These are phyloP conservation scores for Octodonta nipae DNA, from an alignment of 2,888 invertebrate species.

Conservation along the genomic window DNA sequence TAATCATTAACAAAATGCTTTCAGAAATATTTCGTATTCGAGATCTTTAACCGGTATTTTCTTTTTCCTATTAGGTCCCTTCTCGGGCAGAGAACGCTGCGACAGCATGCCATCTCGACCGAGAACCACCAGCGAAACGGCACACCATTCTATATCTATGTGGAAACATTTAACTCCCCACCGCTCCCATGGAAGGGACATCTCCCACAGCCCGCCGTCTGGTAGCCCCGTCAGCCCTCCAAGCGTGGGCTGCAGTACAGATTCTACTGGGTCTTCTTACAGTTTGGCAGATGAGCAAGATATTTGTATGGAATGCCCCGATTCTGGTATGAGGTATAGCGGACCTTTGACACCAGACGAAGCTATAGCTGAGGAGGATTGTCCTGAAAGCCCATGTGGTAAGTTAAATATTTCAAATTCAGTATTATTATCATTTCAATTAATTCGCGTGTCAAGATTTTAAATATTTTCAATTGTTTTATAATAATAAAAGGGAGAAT, in stretches of 20 bases:
- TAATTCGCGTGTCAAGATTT: too few species aligned
- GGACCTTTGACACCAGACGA: conserved; percentile 49
- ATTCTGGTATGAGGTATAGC: conserved; percentile 31
- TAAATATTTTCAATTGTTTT: too few species aligned
- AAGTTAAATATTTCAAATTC: conserved; percentile 6
- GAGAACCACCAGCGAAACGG: conserved; percentile 50
- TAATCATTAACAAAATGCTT: conserved; percentile 3
- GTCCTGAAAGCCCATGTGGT: conserved; percentile 30
- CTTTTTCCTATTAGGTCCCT: conserved; percentile 24
- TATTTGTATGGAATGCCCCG: conserved; percentile 19
- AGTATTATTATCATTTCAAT: background rate
- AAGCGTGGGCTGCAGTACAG: conserved; percentile 44
- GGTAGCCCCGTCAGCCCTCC: conserved; percentile 49
- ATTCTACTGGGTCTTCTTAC: conserved; percentile 54
- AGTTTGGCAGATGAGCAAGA: conserved; percentile 54
- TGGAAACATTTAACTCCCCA: conserved; percentile 21
- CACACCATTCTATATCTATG: conserved; percentile 28
- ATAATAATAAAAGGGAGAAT: too few species aligned
- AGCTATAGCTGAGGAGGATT: conserved; percentile 51
- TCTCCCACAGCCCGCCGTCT: conserved; percentile 35
- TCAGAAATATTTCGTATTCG: conserved; percentile 1
- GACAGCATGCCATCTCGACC: conserved; percentile 72
- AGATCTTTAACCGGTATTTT: too few species aligned
- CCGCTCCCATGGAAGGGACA: conserved; percentile 35
- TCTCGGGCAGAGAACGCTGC: conserved; percentile 64